Evolutionary conservation across 2,113 vertebrate genomes (phyloP).

Genomic region (Puffinus mauretanicus): DNA sequence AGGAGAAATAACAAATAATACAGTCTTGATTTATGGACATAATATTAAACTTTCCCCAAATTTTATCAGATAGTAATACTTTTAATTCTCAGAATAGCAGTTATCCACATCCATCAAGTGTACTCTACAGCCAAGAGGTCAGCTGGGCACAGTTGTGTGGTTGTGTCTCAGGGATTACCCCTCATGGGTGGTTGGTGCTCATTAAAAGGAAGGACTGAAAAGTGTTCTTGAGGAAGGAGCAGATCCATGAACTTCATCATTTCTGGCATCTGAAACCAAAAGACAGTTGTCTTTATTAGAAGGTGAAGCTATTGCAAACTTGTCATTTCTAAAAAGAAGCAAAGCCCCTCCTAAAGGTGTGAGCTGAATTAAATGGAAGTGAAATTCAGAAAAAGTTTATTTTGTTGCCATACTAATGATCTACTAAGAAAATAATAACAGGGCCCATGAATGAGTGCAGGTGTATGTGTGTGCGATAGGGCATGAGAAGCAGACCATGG

Average conservation of each 20-base stretch:
- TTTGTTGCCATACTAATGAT: not conserved
- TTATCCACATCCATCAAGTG: not conserved
- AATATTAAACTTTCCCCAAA: not conserved
- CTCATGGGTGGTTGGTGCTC: not conserved
- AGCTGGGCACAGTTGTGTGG: not conserved
- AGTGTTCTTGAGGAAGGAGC: not conserved
- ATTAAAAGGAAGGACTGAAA: not conserved
- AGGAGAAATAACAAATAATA: not conserved
- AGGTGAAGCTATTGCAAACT: not conserved
- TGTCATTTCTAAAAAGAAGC: not conserved
- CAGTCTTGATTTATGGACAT: not conserved
- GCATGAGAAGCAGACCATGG: not conserved
- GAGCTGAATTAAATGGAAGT: not conserved
- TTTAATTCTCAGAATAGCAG: not conserved
- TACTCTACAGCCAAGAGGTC: not conserved
- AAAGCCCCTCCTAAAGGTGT: not conserved
- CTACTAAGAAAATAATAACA: not conserved
- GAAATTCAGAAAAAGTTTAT: not conserved
- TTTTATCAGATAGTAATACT: not conserved
- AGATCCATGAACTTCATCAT: not conserved
- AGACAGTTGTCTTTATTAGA: not conserved
- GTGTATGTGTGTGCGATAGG: too few species aligned
- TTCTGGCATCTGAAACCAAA: not conserved
- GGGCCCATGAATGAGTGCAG: rapidly evolving
- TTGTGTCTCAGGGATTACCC: not conserved